Conservation (phyloP, 2,797 vertebrate species). For the Ctenopoma kingsleyae region DNA sequence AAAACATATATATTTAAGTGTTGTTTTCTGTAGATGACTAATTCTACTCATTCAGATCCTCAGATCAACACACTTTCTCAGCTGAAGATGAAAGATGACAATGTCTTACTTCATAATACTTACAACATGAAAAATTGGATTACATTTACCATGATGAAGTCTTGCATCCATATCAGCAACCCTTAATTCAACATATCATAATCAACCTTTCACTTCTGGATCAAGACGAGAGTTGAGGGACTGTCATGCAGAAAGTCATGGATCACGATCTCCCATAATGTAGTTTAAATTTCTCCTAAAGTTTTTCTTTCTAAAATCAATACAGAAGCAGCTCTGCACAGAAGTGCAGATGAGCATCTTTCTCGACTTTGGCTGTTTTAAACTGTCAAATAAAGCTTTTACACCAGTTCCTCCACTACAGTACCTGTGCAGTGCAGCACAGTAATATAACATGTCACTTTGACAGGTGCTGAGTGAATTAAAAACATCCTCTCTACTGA, state of each 20-base stretch:
- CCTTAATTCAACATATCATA: background rate
- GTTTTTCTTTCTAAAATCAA: slow-evolving; percentile 5
- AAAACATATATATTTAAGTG: background rate
- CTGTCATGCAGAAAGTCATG: background rate
- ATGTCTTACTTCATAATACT: too few species aligned
- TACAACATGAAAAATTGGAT: too few species aligned
- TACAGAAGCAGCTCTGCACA: slow-evolving; percentile 5
- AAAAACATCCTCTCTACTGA: slow-evolving; percentile 75
- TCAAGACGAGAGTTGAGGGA: background rate
- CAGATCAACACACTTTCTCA: too few species aligned
- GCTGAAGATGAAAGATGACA: too few species aligned
- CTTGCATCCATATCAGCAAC: too few species aligned
- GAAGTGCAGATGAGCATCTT: slow-evolving; percentile 9
- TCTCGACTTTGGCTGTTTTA: slow-evolving; percentile 50
- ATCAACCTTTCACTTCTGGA: background rate
- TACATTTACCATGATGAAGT: too few species aligned
- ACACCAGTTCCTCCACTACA: slow-evolving; percentile 41
- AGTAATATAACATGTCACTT: slow-evolving; percentile 81
- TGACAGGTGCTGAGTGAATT: slow-evolving; percentile 82
- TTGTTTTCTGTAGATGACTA: background rate
- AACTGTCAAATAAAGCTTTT: slow-evolving; percentile 66
- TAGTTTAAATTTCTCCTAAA: background rate
- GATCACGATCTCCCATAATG: background rate
- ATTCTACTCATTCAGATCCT: background rate
- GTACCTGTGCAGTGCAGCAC: slow-evolving; percentile 65